Percentiles rank a stretch among this genome's conserved stretches.
Evolutionary conservation across 2,888 invertebrate species (phyloP).

Genomic region (Stenolophus ochropezus): DNA sequence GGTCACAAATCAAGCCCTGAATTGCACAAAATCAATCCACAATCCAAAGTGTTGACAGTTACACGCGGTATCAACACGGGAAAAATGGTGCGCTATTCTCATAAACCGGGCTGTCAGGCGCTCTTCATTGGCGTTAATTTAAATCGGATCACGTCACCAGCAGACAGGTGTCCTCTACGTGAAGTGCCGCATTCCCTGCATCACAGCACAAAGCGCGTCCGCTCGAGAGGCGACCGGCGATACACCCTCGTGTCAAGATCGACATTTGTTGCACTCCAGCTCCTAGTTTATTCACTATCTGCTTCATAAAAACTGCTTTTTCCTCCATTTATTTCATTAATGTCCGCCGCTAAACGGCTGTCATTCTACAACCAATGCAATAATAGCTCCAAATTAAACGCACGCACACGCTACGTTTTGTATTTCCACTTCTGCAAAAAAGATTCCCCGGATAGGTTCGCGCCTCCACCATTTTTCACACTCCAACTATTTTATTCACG

Average conservation of each 20-base stretch:
- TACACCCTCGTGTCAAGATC: no score
- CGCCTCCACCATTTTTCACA: no score
- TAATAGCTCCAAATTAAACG: neutral
- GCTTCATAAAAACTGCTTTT: no score
- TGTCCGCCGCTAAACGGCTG: neutral
- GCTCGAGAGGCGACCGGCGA: no score
- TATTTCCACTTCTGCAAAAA: neutral
- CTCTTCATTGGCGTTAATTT: slow-evolving; percentile 57
- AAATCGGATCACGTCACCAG: slow-evolving; percentile 57
- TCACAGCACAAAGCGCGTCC: no score
- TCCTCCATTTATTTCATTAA: neutral
- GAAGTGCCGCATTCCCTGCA: slow-evolving; percentile 32
- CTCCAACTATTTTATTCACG: no score
- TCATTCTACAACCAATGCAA: neutral
- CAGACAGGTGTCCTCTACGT: slow-evolving; percentile 37
- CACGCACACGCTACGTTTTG: neutral
- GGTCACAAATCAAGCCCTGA: slow-evolving; percentile 15
- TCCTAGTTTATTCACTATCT: no score
- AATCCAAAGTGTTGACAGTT: slow-evolving; percentile 47
- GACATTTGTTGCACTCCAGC: no score
- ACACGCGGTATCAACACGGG: slow-evolving; percentile 22
- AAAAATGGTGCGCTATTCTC: slow-evolving; percentile 42
- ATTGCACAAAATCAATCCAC: slow-evolving; percentile 42
- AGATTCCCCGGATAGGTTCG: neutral
- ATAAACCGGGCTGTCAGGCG: slow-evolving; percentile 42